phyloP scores from a whole-genome alignment of 2,113 vertebrate species.

The Malurus melanocephalus region DNA sequence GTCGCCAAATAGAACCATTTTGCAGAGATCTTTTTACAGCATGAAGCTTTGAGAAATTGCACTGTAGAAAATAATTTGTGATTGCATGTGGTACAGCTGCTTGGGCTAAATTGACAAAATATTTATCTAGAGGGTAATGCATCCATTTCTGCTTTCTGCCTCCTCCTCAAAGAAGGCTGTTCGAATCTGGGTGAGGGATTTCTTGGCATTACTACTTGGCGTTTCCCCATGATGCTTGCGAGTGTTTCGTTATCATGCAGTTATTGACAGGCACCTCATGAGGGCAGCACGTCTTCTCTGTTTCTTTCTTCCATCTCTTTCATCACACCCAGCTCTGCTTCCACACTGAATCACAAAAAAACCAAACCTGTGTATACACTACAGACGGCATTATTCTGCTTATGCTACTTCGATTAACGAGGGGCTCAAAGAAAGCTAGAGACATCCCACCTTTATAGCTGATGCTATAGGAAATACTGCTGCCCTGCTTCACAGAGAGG shows the following conservation, averaged over 20 bases:
- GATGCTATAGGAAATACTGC: background rate
- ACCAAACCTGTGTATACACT: rapidly evolving
- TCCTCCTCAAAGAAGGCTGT: rapidly evolving
- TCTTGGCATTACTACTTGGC: background rate
- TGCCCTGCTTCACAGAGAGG: background rate
- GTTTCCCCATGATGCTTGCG: background rate
- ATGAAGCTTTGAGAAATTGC: background rate
- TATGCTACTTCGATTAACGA: rapidly evolving
- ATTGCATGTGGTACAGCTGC: background rate
- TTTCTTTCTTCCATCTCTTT: background rate
- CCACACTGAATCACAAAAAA: background rate
- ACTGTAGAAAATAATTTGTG: background rate
- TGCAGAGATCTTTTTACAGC: background rate
- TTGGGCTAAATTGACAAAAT: background rate
- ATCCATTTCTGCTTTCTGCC: background rate
- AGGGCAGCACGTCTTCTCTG: slow-evolving; percentile 1
- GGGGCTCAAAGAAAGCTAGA: background rate
- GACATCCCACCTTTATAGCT: background rate
- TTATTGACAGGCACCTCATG: background rate
- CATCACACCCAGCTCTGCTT: background rate
- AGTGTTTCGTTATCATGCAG: background rate
- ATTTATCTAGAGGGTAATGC: background rate
- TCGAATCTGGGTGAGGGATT: background rate
- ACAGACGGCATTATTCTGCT: background rate
- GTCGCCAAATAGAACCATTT: background rate